Conservation (phyloP, 2,888 invertebrate genomes). For the Pyralis farinalis region DNA sequence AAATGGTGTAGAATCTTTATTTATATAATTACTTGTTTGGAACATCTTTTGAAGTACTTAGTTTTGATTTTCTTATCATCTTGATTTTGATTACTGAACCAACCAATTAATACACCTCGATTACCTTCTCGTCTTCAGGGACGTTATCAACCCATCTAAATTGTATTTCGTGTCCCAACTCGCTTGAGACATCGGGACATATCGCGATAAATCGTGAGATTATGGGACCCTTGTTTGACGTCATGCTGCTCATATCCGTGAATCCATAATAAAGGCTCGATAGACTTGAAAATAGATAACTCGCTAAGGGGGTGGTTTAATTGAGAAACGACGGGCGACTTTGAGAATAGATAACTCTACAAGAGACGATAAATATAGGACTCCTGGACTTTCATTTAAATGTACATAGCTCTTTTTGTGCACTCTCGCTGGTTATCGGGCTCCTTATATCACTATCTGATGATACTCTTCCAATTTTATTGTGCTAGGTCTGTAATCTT, state of each 20-base stretch:
- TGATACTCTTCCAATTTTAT: no score
- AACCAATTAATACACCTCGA: not conserved
- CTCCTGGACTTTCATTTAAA: no score
- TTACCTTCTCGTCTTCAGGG: not conserved
- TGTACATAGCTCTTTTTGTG: no score
- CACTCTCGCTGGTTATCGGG: no score
- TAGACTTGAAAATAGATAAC: not conserved
- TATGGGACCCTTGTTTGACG: constrained; percentile 2
- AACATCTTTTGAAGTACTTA: no score
- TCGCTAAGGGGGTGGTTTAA: not conserved
- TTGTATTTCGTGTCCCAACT: not conserved
- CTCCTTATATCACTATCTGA: no score
- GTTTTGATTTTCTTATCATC: no score
- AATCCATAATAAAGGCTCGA: constrained; percentile 3
- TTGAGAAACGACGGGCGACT: not conserved
- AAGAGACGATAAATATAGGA: no score
- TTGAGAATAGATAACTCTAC: no score
- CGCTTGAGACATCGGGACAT: not conserved
- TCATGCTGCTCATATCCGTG: constrained; percentile 1
- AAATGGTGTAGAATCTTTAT: no score
- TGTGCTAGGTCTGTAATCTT: no score
- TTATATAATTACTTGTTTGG: no score
- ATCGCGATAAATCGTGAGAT: constrained; percentile 3
- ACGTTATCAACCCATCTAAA: not conserved
- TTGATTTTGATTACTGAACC: not conserved